Evolutionary conservation across 64 coral and sea anemone species (phyloP), one percentile per base, ranked within the genome.

Genomic region (Orbicella faveolata): DNA sequence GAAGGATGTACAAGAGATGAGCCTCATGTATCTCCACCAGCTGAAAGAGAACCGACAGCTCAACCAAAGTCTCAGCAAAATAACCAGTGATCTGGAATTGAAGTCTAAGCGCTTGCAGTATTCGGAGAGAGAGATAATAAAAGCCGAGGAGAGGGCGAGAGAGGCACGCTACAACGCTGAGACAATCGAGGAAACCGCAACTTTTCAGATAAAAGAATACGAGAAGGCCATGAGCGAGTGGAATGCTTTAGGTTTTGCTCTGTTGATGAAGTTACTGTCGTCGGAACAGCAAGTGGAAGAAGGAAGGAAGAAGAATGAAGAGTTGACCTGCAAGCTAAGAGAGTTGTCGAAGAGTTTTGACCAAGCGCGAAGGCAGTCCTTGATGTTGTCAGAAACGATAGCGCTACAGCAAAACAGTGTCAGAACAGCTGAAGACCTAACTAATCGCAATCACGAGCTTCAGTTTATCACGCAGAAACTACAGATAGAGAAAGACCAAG

Each of bases 1-100:
- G 21, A 55, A 81, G 23, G 94, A 93, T 59, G 82, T 96, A 20
- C 94, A 96, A 75, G 94, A 96, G 34, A 87, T 96, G 79, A 90
- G 87, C 7, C 87, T 96, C 44, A 87, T 90, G 62, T 88, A 96
- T 25, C 83, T 93, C 20, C 90, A 96, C 62, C 75, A 90, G 0
- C 23, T 96, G 9, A 96, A 96, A 67, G 87, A 75, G 9, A 93
- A 96, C 23, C 94, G 93, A 81, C 80, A 87, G 54, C 91, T 90
- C 12, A 81, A 67, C 12, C 90, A 86, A 36, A 48, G 23, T 20
- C 83, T 96, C 33, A 73, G 90, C 7, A 79, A 96, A 79, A 61
- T 92, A 1, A 70, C 25, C 2, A 87, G 63, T 66, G 94, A 90
- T 25, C 91, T 90, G 9, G 87, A 96, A 16, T 48, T 79, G 16